These are phyloP conservation scores for Hymenopus coronatus DNA, from an alignment of 2,888 invertebrate genomes.

Conservation along the genomic window DNA sequence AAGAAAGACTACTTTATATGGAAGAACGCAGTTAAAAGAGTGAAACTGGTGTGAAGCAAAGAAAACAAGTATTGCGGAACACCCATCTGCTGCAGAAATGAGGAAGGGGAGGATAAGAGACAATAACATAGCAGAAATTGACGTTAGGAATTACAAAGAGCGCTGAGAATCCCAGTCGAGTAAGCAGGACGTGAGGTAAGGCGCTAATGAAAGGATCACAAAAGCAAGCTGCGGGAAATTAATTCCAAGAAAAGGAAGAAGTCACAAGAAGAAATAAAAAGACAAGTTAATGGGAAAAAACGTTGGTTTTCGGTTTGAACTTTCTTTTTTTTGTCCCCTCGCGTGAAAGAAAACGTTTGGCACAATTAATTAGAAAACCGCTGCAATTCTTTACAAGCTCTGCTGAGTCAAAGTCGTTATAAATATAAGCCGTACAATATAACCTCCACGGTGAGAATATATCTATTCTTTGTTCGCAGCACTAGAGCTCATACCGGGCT, in stretches of 20 bases:
- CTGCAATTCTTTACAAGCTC: neutral
- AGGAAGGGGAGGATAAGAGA: neutral
- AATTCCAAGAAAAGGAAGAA: slow-evolving; percentile 13
- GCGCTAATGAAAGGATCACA: slow-evolving; percentile 9
- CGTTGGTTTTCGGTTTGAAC: neutral
- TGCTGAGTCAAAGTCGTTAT: neutral
- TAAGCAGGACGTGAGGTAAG: neutral
- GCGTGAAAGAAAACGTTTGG: slow-evolving; percentile 11
- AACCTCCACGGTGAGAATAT: too few relatives aligned
- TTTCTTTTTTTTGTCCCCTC: neutral
- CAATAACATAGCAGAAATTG: slow-evolving; percentile 15
- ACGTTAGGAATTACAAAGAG: slow-evolving; percentile 17
- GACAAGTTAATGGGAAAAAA: neutral
- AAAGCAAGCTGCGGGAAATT: slow-evolving; percentile 8
- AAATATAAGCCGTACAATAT: neutral
- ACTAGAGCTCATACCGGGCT: too few relatives aligned
- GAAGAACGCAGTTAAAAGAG: neutral
- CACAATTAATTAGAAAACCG: slow-evolving; percentile 16
- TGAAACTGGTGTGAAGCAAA: neutral
- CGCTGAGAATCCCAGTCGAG: neutral
- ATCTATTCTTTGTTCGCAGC: too few relatives aligned
- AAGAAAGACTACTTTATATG: neutral
- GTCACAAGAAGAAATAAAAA: neutral
- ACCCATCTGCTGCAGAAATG: neutral
- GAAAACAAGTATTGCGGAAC: neutral